A percentile compares a stretch with the other conserved stretches of the same genome.
phyloP scores from a whole-genome alignment of 1,140 invertebrate genomes.

The Eurosta solidaginis region DNA sequence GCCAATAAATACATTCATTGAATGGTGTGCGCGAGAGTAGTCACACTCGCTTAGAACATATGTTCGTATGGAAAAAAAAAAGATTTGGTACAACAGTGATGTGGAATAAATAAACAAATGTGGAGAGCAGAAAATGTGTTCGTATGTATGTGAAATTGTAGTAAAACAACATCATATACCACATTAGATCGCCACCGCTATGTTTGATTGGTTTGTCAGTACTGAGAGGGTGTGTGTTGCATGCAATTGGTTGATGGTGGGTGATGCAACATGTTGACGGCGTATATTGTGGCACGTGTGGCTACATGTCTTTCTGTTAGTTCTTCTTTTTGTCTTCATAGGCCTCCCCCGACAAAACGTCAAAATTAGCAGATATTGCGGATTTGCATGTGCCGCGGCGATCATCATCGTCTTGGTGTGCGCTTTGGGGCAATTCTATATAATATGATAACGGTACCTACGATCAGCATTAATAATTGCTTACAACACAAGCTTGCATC shows the following conservation, averaged over 20 bases:
- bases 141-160: too few species aligned
- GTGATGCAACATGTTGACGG: not conserved
- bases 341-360: too few species aligned
- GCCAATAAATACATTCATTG: slow-evolving; percentile 4
- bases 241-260: not conserved
- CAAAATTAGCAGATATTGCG: not conserved
- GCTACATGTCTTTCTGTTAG: not conserved
- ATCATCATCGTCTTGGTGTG: not conserved
- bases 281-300: not conserved
- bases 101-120: too few species aligned
- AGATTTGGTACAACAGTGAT: too few species aligned
- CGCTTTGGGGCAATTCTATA: slow-evolving; percentile 3
- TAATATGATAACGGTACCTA: slow-evolving; percentile 1
- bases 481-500: not conserved
- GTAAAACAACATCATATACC: too few species aligned
- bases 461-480: slow-evolving; percentile 16
- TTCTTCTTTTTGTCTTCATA: not conserved
- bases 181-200: not conserved
- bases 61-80: too few species aligned
- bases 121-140: too few species aligned
- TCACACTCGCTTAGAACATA: not conserved
- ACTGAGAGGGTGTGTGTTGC: too few species aligned
- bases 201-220: not conserved
- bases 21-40: not conserved
- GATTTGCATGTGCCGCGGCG: not conserved